Evolutionary conservation across 2,888 invertebrate genomes (phyloP).

Genomic region (Escarpia spicata): DNA sequence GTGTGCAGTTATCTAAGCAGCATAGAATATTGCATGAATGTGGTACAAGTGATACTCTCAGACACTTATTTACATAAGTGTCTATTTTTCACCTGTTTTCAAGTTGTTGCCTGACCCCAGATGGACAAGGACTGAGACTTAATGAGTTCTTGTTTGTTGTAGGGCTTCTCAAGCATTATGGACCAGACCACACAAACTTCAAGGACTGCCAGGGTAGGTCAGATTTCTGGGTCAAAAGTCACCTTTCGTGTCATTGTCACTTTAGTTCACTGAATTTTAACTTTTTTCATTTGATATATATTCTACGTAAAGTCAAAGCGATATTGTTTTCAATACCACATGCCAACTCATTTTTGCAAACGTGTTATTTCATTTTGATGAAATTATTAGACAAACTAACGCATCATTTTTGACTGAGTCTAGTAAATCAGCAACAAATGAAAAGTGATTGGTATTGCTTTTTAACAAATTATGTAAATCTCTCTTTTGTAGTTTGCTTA

Average conservation of each 20-base stretch:
- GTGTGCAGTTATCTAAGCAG: too few relatives aligned
- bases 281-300: not conserved
- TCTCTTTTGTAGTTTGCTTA: slow-evolving; percentile 68
- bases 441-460: not conserved
- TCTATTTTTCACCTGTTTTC: too few relatives aligned
- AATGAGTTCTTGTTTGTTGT: slow-evolving; percentile 44
- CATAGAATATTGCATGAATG: too few relatives aligned
- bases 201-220: slow-evolving; percentile 63
- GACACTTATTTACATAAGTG: too few relatives aligned
- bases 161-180: slow-evolving; percentile 79
- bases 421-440: not conserved
- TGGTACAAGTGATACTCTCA: too few relatives aligned
- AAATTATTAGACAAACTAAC: too few relatives aligned
- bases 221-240: not conserved
- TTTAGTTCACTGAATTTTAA: not conserved
- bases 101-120: too few relatives aligned
- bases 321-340: too few relatives aligned
- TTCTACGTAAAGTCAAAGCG: too few relatives aligned
- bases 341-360: too few relatives aligned
- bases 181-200: slow-evolving; percentile 56
- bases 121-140: not conserved
- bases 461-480: not conserved
- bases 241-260: not conserved
- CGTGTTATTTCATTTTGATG: too few relatives aligned
- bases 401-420: too few relatives aligned